These are phyloP conservation scores for Conus ventricosus DNA, from an alignment of 1,140 invertebrate genomes.

Conservation along the genomic window DNA sequence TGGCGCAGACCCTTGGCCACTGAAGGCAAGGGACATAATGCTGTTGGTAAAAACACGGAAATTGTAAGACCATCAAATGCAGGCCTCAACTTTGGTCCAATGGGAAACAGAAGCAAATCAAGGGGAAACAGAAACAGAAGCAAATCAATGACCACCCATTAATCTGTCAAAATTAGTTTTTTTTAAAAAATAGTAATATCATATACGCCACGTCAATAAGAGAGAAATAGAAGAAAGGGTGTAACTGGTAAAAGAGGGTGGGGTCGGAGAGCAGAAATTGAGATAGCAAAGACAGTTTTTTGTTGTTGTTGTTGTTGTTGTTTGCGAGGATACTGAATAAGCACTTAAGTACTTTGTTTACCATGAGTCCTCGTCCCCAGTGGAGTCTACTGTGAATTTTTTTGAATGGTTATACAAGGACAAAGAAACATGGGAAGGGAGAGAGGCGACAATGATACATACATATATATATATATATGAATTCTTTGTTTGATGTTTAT, in stretches of 20 bases:
- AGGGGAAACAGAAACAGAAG: neutral
- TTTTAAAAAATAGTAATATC: neutral
- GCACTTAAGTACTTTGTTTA: no score
- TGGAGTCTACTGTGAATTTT: no score
- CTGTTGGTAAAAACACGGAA: neutral
- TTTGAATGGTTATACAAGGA: no score
- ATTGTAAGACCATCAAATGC: neutral
- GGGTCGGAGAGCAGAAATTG: no score
- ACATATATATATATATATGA: no score
- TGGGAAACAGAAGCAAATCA: neutral
- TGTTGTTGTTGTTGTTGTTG: neutral
- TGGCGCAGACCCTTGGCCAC: constrained; percentile 37
- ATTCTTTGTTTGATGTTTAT: no score
- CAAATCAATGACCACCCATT: neutral
- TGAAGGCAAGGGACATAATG: constrained; percentile 31
- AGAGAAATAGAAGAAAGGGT: neutral
- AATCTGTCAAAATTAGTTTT: constrained; percentile 1
- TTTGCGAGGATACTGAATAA: neutral
- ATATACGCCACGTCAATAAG: neutral
- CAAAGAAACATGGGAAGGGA: no score
- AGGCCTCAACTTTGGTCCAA: neutral
- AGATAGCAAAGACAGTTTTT: no score
- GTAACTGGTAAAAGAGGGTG: no score
- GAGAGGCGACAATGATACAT: no score
- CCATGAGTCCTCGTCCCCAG: no score